phyloP scores from a whole-genome alignment of 1,140 invertebrate genomes.

The Drosophila melanica region DNA sequence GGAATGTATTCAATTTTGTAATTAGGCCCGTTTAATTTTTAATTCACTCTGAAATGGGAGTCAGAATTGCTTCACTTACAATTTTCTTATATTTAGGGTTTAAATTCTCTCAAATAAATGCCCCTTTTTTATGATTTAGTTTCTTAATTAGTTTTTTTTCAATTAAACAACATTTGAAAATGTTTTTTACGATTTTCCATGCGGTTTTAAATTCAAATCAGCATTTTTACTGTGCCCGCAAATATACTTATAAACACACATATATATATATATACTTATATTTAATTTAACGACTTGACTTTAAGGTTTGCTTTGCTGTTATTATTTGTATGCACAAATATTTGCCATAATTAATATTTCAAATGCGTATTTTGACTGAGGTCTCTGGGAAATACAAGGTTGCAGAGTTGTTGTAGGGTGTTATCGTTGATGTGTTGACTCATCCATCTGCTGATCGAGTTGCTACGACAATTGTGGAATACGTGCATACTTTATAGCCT shows the following conservation, averaged over 20 bases:
- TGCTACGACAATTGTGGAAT: neutral
- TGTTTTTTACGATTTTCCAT: too few relatives aligned
- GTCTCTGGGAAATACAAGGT: constrained; percentile 16
- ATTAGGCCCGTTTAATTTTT: too few relatives aligned
- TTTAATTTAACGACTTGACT: constrained; percentile 16
- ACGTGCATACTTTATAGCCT: constrained; percentile 2
- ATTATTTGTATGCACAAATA: constrained; percentile 36
- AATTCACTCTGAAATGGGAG: too few relatives aligned
- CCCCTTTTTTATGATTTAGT: too few relatives aligned
- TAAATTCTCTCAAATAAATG: too few relatives aligned
- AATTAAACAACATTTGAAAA: too few relatives aligned
- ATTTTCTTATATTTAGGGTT: too few relatives aligned
- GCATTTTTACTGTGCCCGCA: too few relatives aligned
- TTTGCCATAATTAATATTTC: constrained; percentile 45
- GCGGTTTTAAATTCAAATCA: too few relatives aligned
- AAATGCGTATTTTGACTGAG: constrained; percentile 29
- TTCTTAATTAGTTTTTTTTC: too few relatives aligned
- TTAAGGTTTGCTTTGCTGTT: constrained; percentile 13
- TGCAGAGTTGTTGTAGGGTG: neutral
- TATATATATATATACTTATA: constrained; percentile 10
- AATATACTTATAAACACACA: constrained; percentile 18
- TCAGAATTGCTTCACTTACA: too few relatives aligned
- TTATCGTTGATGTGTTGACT: constrained; percentile 25
- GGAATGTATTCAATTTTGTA: too few relatives aligned
- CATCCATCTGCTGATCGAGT: constrained; percentile 14